Percentiles rank a stretch among this genome's conserved stretches.
Evolutionary conservation across 2,797 vertebrate species (phyloP).

Genomic region (Melanotaenia parkinsoni): DNA sequence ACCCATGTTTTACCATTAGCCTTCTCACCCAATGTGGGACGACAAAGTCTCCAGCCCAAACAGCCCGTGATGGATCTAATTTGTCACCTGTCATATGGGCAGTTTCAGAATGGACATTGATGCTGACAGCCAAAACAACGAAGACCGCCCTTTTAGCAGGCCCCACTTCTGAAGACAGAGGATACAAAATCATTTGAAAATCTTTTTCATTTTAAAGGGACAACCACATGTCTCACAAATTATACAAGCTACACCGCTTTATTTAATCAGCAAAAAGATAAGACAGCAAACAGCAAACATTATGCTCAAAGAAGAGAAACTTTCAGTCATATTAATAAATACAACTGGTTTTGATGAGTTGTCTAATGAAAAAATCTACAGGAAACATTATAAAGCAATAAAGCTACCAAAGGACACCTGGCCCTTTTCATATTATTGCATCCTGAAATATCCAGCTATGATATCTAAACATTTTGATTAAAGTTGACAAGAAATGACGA

Average conservation of each 20-base stretch:
- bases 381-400: neutral
- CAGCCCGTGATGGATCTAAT: conserved; percentile 66
- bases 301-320: conserved; percentile 4
- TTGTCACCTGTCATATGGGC: conserved; percentile 76
- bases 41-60: conserved; percentile 63
- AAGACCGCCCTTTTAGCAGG: conserved; percentile 35
- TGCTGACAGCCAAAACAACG: conserved; percentile 65
- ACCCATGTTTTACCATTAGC: conserved; percentile 46
- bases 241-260: neutral
- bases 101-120: conserved; percentile 55
- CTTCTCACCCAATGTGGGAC: conserved; percentile 49
- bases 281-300: neutral
- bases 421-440: neutral
- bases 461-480: conserved; percentile 16
- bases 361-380: neutral
- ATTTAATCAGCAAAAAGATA: neutral
- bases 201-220: neutral
- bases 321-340: neutral
- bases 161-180: neutral
- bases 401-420: conserved; percentile 10
- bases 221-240: neutral
- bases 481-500: conserved; percentile 37
- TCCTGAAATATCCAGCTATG: conserved; percentile 26
- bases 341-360: conserved; percentile 3
- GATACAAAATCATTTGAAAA: neutral